Evolutionary conservation across 2,888 invertebrate species (phyloP), one percentile per base, ranked within the genome.

Genomic region (Sussaba pulchella): DNA sequence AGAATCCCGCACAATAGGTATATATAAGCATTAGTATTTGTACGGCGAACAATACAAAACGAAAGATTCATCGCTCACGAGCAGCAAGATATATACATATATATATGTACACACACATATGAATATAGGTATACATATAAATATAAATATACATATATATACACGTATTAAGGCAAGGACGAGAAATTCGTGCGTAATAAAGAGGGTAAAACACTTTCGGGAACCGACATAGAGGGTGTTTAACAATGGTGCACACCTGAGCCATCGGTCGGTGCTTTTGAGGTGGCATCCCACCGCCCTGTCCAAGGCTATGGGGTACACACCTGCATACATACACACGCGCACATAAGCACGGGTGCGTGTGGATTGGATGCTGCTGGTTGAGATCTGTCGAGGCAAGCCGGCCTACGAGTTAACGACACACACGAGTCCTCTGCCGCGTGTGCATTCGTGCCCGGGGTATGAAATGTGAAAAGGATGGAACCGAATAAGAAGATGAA

Each of bases 171-270:
- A 36, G 57, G 50, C 57, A 57, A 70, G 57, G 31, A 70, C 59
- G 72, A 74, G 67, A 74, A 67, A 80, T 74, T 82, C 82, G 77
- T 63, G 85, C 86, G 88, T 89, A 89, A 88, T 89, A 89, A 89
- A 88, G 89, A 89, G 88, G 88, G 87, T 85, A 88, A 84, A 85
- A 88, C 75, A 75, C 81, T 79, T 79, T 74, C 85, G 83, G 79
- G 69, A 31, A 76, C 73, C 77, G 76, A 80, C 75, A 72, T 80
- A 63, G 69, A 73, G 76, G 67, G 76, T 69, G 78, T 71, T 86
- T 88, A 89, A 90, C 89, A 91, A 90, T 91, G 89, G 90, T 85
- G 88, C 87, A 89, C 88, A 90, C 89, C 89, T 89, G 89, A 89
- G 88, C 86, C 77, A 82, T 74, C 85, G 85, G 85, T 87, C 88